Percentiles rank a stretch among this genome's conserved stretches.
Evolutionary conservation across 2,888 invertebrate species (phyloP).

Genomic region (Macaria liturata): DNA sequence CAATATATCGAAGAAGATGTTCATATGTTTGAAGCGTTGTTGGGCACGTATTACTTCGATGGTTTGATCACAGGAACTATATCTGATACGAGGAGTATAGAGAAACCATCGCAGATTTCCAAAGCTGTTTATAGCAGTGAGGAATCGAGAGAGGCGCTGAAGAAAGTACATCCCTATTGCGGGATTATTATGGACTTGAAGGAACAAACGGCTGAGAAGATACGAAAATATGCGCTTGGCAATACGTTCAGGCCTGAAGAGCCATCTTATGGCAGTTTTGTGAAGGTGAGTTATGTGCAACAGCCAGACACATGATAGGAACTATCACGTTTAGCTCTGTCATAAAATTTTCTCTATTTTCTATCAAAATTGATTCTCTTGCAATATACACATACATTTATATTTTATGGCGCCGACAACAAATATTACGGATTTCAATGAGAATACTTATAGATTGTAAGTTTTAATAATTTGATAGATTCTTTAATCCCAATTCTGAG

Average conservation of each 20-base stretch:
- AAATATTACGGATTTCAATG: too few species aligned
- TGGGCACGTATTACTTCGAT: slow-evolving; percentile 83
- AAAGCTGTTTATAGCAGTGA: slow-evolving; percentile 42
- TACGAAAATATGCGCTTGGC: slow-evolving; percentile 75
- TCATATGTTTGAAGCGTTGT: slow-evolving; percentile 79
- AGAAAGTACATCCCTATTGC: slow-evolving; percentile 76
- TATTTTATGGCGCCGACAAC: too few species aligned
- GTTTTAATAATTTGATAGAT: too few species aligned
- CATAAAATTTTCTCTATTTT: too few species aligned
- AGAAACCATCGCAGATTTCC: slow-evolving; percentile 50
- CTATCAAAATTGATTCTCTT: too few species aligned
- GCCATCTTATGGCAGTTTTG: slow-evolving; percentile 75
- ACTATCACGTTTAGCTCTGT: too few species aligned
- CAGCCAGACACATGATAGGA: too few species aligned
- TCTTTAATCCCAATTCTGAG: too few species aligned
- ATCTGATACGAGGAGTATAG: slow-evolving; percentile 54
- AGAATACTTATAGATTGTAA: too few species aligned
- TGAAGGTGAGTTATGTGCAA: slow-evolving; percentile 62
- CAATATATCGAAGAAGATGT: slow-evolving; percentile 88
- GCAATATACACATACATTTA: too few species aligned
- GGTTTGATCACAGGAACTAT: slow-evolving; percentile 63
- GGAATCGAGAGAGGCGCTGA: slow-evolving; percentile 46
- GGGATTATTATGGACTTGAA: slow-evolving; percentile 62
- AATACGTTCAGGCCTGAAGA: slow-evolving; percentile 82
- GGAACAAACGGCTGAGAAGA: slow-evolving; percentile 57